Percentiles rank a stretch among this genome's conserved stretches.
These are phyloP conservation scores for Morbakka virulenta DNA, from an alignment of 30 jellyfish, hydroid and myxozoan species.

Conservation along the genomic window DNA sequence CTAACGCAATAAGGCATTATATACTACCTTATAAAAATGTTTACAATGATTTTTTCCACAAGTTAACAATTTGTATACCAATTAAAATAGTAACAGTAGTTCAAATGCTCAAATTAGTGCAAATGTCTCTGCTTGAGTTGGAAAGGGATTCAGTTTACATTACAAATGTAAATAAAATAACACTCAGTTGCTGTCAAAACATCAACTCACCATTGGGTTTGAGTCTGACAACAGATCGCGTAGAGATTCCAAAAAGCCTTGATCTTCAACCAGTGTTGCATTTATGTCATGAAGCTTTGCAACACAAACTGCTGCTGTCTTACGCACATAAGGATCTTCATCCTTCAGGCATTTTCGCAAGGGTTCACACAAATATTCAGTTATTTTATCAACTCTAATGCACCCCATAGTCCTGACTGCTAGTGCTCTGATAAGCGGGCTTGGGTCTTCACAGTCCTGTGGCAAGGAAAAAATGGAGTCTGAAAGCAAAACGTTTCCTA, in stretches of 20 bases:
- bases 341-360: slow-evolving; percentile 89
- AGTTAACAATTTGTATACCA: too few relatives aligned
- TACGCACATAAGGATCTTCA: slow-evolving; percentile 99
- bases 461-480: slow-evolving; percentile 5
- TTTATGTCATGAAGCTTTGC: slow-evolving; percentile 92
- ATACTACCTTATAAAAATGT: too few relatives aligned
- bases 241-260: slow-evolving; percentile 87
- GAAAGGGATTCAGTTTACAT: too few relatives aligned
- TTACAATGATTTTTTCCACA: too few relatives aligned
- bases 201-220: slow-evolving; percentile 93
- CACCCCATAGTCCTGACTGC: slow-evolving; percentile 99
- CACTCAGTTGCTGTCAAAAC: too few relatives aligned
- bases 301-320: slow-evolving; percentile 99
- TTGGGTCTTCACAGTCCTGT: slow-evolving; percentile 98
- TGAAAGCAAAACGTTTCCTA: background rate
- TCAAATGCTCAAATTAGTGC: too few relatives aligned
- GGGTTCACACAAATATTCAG: slow-evolving; percentile 98
- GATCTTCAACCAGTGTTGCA: slow-evolving; percentile 92
- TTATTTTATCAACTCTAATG: slow-evolving; percentile 87
- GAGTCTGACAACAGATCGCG: slow-evolving; percentile 94
- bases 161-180: too few relatives aligned
- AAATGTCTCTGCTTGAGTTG: too few relatives aligned
- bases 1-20: too few relatives aligned
- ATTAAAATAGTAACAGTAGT: too few relatives aligned
- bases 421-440: slow-evolving; percentile 96